phyloP scores from a whole-genome alignment of 2,888 invertebrate species.

The Koerneria pararmatus region DNA sequence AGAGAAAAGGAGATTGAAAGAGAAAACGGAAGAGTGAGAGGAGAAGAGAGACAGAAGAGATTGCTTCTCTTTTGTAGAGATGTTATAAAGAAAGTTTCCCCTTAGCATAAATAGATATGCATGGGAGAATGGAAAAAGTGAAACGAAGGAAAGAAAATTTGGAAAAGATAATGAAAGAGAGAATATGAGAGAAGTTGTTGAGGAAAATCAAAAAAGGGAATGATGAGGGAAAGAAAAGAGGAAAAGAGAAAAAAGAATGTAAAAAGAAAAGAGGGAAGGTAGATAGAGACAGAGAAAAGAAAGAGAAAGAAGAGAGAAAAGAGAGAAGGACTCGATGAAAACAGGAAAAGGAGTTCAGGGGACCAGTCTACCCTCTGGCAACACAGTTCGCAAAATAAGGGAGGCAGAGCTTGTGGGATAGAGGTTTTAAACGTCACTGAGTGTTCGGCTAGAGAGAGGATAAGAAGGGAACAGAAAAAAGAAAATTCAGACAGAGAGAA shows the following conservation, averaged over 20 bases:
- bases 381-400: conserved; percentile 12
- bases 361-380: neutral
- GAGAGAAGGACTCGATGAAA: neutral
- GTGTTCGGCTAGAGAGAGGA: conserved; percentile 8
- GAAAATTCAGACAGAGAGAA: conserved; percentile 9
- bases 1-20: conserved; percentile 12
- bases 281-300: neutral
- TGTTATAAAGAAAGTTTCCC: neutral
- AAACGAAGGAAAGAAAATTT: neutral
- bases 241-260: conserved; percentile 6
- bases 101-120: neutral
- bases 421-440: neutral
- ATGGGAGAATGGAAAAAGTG: neutral
- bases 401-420: neutral
- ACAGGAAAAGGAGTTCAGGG: neutral
- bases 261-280: neutral
- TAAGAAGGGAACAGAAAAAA: no score
- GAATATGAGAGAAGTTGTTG: no score
- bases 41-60: neutral
- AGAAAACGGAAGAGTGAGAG: conserved; percentile 14
- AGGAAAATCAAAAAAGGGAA: no score
- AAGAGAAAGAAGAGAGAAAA: neutral
- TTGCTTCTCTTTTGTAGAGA: neutral
- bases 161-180: no score
- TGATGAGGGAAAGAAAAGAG: no score